Evolutionary conservation across 1,140 invertebrate species (phyloP).

Genomic region (Rhagoletis pomonella): DNA sequence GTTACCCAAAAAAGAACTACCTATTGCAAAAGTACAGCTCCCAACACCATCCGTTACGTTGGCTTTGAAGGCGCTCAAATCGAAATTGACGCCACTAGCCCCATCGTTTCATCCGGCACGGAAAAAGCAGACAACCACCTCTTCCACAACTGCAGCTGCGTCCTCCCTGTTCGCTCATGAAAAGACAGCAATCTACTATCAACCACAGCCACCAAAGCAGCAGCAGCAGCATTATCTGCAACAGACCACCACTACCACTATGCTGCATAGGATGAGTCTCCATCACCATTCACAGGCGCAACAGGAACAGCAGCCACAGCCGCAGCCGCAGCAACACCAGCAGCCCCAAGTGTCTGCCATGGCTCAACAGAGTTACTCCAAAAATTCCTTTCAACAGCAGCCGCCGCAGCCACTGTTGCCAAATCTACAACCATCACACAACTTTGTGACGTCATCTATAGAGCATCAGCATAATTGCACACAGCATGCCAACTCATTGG

Average conservation of each 20-base stretch:
- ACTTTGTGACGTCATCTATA: slow-evolving; percentile 22
- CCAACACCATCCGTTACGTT: slow-evolving; percentile 58
- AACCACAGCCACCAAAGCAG: slow-evolving; percentile 54
- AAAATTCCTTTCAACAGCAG: slow-evolving; percentile 27
- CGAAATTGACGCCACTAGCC: slow-evolving; percentile 69
- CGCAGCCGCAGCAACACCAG: slow-evolving; percentile 58
- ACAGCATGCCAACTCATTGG: slow-evolving; percentile 53
- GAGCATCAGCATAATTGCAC: slow-evolving; percentile 53
- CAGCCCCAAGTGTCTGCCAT: neutral
- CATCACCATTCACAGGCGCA: slow-evolving; percentile 59
- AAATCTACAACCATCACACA: slow-evolving; percentile 42
- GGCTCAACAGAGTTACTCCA: neutral
- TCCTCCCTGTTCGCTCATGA: slow-evolving; percentile 63
- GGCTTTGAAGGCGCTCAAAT: slow-evolving; percentile 67
- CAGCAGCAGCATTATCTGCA: slow-evolving; percentile 58
- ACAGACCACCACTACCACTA: slow-evolving; percentile 57
- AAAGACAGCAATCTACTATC: slow-evolving; percentile 69
- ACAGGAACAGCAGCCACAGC: slow-evolving; percentile 58
- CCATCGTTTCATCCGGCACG: slow-evolving; percentile 67
- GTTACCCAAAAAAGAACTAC: neutral
- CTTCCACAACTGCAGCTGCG: slow-evolving; percentile 43
- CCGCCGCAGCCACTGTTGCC: slow-evolving; percentile 57
- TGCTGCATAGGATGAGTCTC: neutral
- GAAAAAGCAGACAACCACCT: slow-evolving; percentile 57
- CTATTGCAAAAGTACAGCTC: neutral